Percentiles rank a stretch among this genome's conserved stretches.
These are phyloP conservation scores for Salvelinus sp. DNA, from an alignment of 2,113 vertebrate genomes.

Conservation along the genomic window DNA sequence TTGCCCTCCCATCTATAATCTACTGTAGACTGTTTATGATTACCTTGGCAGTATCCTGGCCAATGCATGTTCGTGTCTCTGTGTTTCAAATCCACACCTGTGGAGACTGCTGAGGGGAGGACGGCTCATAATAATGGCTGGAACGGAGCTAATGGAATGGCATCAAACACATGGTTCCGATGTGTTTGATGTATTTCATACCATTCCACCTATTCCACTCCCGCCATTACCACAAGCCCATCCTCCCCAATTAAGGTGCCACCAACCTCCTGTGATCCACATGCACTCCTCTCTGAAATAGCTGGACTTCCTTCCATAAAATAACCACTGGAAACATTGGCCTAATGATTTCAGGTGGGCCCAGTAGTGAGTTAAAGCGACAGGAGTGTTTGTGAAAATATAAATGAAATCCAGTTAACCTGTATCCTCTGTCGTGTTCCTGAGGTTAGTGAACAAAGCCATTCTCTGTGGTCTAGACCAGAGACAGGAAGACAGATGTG, in stretches of 20 bases:
- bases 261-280: background rate
- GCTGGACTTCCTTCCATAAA: constrained; percentile 5
- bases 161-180: too few relatives aligned
- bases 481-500: constrained; percentile 13
- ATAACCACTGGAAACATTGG: constrained; percentile 20
- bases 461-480: constrained; percentile 14
- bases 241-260: too few relatives aligned
- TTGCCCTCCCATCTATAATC: background rate
- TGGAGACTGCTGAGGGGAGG: too few relatives aligned
- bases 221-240: too few relatives aligned
- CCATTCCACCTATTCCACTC: too few relatives aligned
- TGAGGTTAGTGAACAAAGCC: constrained; percentile 34
- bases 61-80: constrained; percentile 1
- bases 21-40: background rate
- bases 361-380: constrained; percentile 27
- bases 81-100: constrained; percentile 2
- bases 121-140: too few relatives aligned
- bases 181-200: too few relatives aligned
- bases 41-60: too few relatives aligned
- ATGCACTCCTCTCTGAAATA: constrained; percentile 9
- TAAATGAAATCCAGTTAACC: constrained; percentile 41
- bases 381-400: constrained; percentile 34
- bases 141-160: too few relatives aligned
- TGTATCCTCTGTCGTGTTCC: constrained; percentile 27
- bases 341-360: constrained; percentile 36